A percentile compares a stretch with the other conserved stretches of the same genome.
Conservation (phyloP, 1,140 invertebrate genomes). For the Diprion similis region DNA sequence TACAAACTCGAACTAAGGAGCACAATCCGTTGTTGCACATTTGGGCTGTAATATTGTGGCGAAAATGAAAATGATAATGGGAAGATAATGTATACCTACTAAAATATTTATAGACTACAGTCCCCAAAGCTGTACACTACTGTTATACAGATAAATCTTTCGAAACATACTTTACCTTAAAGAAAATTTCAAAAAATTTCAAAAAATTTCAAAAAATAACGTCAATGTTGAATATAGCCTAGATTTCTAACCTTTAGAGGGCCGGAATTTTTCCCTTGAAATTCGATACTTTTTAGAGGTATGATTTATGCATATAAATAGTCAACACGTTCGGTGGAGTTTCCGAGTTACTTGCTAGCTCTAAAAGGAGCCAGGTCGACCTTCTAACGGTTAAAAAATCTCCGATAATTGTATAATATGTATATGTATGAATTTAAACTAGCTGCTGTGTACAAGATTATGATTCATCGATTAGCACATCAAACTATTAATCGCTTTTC, state of each 20-base stretch:
- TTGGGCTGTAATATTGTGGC: too few species aligned
- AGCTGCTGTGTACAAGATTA: slow-evolving; percentile 43
- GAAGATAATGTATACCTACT: too few species aligned
- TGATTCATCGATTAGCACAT: slow-evolving; percentile 13
- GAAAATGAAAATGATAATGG: too few species aligned
- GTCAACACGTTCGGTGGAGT: too few species aligned
- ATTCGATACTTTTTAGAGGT: too few species aligned
- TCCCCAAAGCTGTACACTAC: neutral
- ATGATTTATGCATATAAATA: too few species aligned
- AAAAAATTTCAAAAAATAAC: neutral
- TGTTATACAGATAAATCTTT: neutral
- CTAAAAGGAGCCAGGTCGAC: too few species aligned
- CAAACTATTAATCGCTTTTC: slow-evolving; percentile 23
- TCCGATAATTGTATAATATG: slow-evolving; percentile 24
- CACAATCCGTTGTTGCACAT: too few species aligned
- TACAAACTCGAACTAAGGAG: too few species aligned
- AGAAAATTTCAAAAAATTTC: neutral
- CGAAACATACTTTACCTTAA: neutral
- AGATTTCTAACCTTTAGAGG: neutral
- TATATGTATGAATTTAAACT: slow-evolving; percentile 41
- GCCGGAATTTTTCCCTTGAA: too few species aligned
- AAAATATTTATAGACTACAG: neutral
- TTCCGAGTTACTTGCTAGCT: too few species aligned
- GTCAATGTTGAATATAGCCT: neutral
- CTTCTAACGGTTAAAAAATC: slow-evolving; percentile 35